Percentiles rank a stretch among this genome's conserved stretches.
These are phyloP conservation scores for Barbus barbus DNA, from an alignment of 2,113 vertebrate species.

Conservation along the genomic window DNA sequence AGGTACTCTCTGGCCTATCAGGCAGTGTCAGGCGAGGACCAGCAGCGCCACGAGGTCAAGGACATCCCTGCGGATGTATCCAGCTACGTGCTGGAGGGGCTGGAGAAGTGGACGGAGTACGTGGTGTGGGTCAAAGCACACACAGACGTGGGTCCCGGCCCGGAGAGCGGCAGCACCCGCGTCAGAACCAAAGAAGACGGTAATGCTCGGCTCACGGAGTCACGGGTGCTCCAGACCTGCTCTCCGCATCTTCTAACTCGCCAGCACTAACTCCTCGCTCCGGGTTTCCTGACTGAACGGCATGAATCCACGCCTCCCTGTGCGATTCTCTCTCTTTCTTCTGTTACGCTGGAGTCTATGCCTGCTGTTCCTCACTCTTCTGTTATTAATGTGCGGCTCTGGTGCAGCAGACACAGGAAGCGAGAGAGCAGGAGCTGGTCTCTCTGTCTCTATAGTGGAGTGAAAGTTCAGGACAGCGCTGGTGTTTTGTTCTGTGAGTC, in stretches of 20 bases:
- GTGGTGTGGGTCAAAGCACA: conserved; percentile 98
- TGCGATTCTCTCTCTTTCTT: conserved; percentile 6
- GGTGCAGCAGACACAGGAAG: not conserved
- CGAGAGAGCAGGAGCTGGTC: not conserved
- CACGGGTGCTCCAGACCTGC: not conserved
- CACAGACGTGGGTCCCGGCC: conserved; percentile 95
- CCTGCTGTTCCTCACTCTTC: conserved; percentile 9
- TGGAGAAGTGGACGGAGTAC: conserved; percentile 99
- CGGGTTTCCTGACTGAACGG: not conserved
- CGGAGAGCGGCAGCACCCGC: conserved; percentile 87
- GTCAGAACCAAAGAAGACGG: conserved; percentile 96
- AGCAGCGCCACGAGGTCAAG: conserved; percentile 84
- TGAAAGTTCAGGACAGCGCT: not conserved
- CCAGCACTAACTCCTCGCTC: conserved; percentile 11
- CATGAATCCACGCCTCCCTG: not conserved
- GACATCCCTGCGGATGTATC: conserved; percentile 86
- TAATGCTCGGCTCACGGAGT: conserved; percentile 79
- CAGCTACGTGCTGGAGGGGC: conserved; percentile 89
- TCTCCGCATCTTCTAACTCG: not conserved
- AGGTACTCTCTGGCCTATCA: conserved; percentile 94
- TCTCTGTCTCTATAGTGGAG: not conserved
- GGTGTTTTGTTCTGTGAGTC: not conserved
- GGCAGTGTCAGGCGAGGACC: conserved; percentile 90
- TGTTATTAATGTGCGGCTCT: not conserved
- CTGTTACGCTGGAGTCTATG: conserved; percentile 2